Percentiles rank a stretch among this genome's conserved stretches.
Evolutionary conservation across 1,140 invertebrate genomes (phyloP).

Genomic region (Phenacoccus solenopsis): DNA sequence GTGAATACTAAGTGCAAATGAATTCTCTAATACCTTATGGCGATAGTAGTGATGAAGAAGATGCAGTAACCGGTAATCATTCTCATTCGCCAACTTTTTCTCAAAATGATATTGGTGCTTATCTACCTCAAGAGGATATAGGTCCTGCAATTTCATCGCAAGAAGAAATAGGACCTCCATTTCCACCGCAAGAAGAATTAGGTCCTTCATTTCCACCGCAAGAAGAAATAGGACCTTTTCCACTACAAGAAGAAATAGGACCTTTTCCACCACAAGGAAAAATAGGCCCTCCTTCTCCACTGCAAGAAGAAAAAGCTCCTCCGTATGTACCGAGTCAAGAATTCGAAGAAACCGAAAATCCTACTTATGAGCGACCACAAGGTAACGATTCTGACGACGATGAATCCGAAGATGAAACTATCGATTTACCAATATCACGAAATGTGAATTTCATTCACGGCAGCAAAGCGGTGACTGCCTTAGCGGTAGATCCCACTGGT

Average conservation of each 20-base stretch:
- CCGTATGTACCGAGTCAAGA: slow-evolving; percentile 22
- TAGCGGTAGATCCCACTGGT: slow-evolving; percentile 84
- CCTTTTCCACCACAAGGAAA: neutral
- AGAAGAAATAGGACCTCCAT: neutral
- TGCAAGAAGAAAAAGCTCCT: neutral
- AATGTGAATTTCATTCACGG: slow-evolving; percentile 78
- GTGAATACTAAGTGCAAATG: too few species aligned
- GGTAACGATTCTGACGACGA: slow-evolving; percentile 36
- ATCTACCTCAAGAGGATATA: too few species aligned
- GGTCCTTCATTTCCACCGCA: neutral
- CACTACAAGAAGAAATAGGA: slow-evolving; percentile 19
- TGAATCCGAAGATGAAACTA: slow-evolving; percentile 41
- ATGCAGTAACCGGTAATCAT: too few species aligned
- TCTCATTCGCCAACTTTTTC: too few species aligned
- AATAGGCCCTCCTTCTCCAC: neutral
- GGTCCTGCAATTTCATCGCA: too few species aligned
- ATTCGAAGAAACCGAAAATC: slow-evolving; percentile 29
- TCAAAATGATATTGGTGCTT: too few species aligned
- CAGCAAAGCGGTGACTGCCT: slow-evolving; percentile 67
- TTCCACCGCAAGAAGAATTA: neutral
- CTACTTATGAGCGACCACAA: slow-evolving; percentile 31
- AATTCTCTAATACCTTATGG: neutral
- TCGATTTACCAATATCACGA: slow-evolving; percentile 63
- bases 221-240: slow-evolving; percentile 1
- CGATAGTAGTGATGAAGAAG: neutral